phyloP scores from a whole-genome alignment of 2,797 vertebrate species.

The Sebastes diploproa region DNA sequence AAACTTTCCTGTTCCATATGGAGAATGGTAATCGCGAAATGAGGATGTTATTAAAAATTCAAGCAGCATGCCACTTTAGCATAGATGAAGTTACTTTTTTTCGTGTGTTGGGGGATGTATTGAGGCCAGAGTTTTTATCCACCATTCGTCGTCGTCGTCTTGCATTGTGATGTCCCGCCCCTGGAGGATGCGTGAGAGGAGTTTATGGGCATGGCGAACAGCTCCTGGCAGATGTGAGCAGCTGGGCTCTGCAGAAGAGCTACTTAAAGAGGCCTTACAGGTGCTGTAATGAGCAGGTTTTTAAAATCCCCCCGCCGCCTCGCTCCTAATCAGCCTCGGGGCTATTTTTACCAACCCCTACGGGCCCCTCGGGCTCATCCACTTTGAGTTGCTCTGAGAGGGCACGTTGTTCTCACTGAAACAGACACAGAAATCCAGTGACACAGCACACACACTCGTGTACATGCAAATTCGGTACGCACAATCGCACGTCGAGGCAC shows the following conservation, averaged over 20 bases:
- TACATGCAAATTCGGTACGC: constrained; percentile 51
- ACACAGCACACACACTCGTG: constrained; percentile 44
- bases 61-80: constrained; percentile 39
- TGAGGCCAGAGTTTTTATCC: constrained; percentile 71
- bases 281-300: constrained; percentile 83
- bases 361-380: constrained; percentile 77
- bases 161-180: constrained; percentile 68
- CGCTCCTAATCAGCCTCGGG: constrained; percentile 81
- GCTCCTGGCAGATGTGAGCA: constrained; percentile 81
- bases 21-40: constrained; percentile 26
- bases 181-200: constrained; percentile 68
- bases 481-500: constrained; percentile 20
- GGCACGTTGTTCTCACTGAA: constrained; percentile 66
- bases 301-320: constrained; percentile 75
- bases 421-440: constrained; percentile 41
- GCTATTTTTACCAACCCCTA: constrained; percentile 83
- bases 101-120: constrained; percentile 56
- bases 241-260: constrained; percentile 76
- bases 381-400: constrained; percentile 73
- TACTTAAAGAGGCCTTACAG: constrained; percentile 80
- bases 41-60: constrained; percentile 57
- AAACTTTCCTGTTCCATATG: constrained; percentile 36
- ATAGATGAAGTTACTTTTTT: constrained; percentile 53
- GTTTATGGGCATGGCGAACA: constrained; percentile 63
- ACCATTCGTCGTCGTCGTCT: constrained; percentile 52